Evolutionary conservation across 2,113 vertebrate species (phyloP).

Genomic region (Chionodraco myersi): DNA sequence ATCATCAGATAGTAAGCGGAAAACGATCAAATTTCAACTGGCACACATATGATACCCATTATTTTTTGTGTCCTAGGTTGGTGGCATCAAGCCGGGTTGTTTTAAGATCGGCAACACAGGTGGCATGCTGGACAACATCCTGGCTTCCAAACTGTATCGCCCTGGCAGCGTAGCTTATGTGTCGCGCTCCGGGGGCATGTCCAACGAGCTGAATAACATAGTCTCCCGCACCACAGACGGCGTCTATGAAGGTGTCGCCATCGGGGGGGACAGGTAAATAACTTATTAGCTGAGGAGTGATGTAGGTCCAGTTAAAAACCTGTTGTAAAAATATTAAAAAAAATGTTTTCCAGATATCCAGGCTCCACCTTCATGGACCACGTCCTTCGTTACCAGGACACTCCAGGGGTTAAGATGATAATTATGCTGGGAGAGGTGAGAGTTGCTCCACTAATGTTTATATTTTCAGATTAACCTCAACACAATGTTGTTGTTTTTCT

Average conservation of each 20-base stretch:
- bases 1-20: not conserved
- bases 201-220: slow-evolving; percentile 99
- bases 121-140: slow-evolving; percentile 98
- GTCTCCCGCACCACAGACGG: slow-evolving; percentile 95
- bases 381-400: slow-evolving; percentile 95
- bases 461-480: not conserved
- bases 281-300: not conserved
- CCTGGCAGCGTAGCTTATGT: slow-evolving; percentile 97
- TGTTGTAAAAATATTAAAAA: not conserved
- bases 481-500: not conserved
- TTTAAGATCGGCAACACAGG: slow-evolving; percentile 99
- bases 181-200: slow-evolving; percentile 97
- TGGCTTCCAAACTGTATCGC: slow-evolving; percentile 96
- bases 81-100: slow-evolving; percentile 97
- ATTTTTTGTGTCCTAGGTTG: slow-evolving; percentile 84
- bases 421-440: slow-evolving; percentile 95
- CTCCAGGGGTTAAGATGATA: slow-evolving; percentile 95
- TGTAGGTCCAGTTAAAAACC: not conserved
- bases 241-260: slow-evolving; percentile 96
- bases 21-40: not conserved
- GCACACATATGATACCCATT: not conserved
- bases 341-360: slow-evolving; percentile 86
- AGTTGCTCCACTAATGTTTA: not conserved
- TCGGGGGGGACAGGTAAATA: slow-evolving; percentile 94
- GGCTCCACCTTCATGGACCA: slow-evolving; percentile 99